A percentile compares a stretch with the other conserved stretches of the same genome.
These are phyloP conservation scores for Tenebrosternarchus preto DNA, from an alignment of 2,113 vertebrate species.

Conservation along the genomic window DNA sequence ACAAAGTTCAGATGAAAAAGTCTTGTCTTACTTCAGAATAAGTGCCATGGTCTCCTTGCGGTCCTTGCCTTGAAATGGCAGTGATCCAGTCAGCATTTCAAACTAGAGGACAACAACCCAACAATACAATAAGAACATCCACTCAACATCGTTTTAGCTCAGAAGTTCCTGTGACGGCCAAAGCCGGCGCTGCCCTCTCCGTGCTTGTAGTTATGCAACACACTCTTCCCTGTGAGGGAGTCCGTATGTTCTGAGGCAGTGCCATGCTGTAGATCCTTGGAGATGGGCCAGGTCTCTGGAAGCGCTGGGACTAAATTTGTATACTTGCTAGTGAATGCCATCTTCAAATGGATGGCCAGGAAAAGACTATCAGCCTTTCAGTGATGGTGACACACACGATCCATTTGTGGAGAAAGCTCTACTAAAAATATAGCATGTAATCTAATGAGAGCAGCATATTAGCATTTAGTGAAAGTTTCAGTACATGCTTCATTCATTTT, in stretches of 20 bases:
- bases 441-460: not conserved
- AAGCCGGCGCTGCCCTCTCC: not conserved
- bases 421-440: not conserved
- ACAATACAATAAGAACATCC: slow-evolving; percentile 20
- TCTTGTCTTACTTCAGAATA: slow-evolving; percentile 90
- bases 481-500: not conserved
- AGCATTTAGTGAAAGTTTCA: not conserved
- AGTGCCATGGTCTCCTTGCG: slow-evolving; percentile 98
- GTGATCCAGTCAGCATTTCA: slow-evolving; percentile 95
- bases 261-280: slow-evolving; percentile 18
- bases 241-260: slow-evolving; percentile 13
- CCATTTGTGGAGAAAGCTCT: not conserved
- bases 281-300: slow-evolving; percentile 2
- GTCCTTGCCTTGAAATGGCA: slow-evolving; percentile 98
- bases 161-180: slow-evolving; percentile 1
- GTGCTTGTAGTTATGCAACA: slow-evolving; percentile 22
- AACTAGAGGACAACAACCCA: slow-evolving; percentile 76
- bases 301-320: slow-evolving; percentile 27
- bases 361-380: slow-evolving; percentile 14
- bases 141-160: slow-evolving; percentile 31
- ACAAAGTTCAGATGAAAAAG: not conserved
- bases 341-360: slow-evolving; percentile 1
- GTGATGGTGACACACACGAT: not conserved
- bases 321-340: not conserved
- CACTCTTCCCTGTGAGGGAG: slow-evolving; percentile 15